Percentiles rank a stretch among this genome's conserved stretches.
Evolutionary conservation across 2,113 vertebrate genomes (phyloP).

Genomic region (Sander lucioperca): DNA sequence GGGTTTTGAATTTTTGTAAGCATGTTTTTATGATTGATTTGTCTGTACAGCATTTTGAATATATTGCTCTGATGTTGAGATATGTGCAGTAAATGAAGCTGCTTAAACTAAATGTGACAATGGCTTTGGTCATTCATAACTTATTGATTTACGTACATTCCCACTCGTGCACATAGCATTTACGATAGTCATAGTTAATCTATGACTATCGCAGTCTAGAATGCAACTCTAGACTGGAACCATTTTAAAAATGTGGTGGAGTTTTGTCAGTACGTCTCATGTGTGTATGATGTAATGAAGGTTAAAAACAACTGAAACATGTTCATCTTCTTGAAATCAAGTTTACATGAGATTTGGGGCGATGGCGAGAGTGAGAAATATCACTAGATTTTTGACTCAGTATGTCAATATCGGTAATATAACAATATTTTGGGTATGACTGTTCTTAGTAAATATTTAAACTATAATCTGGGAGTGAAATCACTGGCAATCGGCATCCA

Average conservation of each 20-base stretch:
- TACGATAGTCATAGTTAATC: background rate
- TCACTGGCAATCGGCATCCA: background rate
- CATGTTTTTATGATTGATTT: conserved; percentile 36
- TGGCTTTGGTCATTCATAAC: background rate
- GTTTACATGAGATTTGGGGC: background rate
- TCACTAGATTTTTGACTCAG: background rate
- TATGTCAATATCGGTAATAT: background rate
- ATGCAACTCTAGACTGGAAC: background rate
- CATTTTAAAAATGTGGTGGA: conserved; percentile 2
- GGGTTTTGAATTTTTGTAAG: conserved; percentile 31
- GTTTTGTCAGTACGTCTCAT: background rate
- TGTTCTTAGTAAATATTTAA: background rate
- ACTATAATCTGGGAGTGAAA: background rate
- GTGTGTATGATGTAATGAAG: background rate
- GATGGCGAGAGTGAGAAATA: background rate
- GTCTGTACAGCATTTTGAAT: conserved; percentile 52
- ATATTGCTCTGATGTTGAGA: conserved; percentile 21
- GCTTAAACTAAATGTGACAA: conserved; percentile 3
- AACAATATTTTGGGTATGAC: background rate
- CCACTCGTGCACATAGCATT: background rate
- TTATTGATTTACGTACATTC: background rate
- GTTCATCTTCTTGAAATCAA: background rate
- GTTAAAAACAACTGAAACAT: background rate
- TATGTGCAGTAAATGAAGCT: conserved; percentile 37
- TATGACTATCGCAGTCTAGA: background rate